Evolutionary conservation across 2,888 invertebrate species (phyloP), one percentile per base, ranked within the genome.

Genomic region (Morpho achilles): DNA sequence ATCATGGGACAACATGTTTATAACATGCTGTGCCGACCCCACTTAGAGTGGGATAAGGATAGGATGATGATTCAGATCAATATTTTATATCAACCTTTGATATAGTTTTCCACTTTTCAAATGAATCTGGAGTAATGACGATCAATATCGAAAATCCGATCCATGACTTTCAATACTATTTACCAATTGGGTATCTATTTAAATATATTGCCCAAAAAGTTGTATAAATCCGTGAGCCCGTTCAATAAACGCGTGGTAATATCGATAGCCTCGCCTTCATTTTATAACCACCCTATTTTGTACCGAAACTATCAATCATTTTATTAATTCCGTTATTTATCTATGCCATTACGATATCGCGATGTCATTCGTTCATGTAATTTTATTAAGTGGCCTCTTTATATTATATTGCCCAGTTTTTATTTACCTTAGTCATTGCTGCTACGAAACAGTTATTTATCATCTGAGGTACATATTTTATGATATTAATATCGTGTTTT

Each of bases 321-420:
- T 77, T 70, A 70, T 82, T 84, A 84, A 84, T 83, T 83, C 77
- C 72, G 75, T 83, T 84, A 85, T 84, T 84, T 84, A 84, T 82
- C 80, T 83, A 83, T 79, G 75, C 77, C 71, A 65, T 75, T 72
- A 75, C 69, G 74, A 81, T 83, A 79, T 68, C 67, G 84, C 83
- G 72, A 65, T 79, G 82, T 86, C 85, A 86, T 82, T 82, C 71
- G 67, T 72, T 79, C 79, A 77, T 82, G 82, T 84, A 84, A 84
- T 85, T 83, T 84, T 81, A 80, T 79, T 82, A 82, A 85, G 82
- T 81, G 77, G 72, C 73, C 76, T 79, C 75, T 76, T 81, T 74
- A 75, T 64, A 63, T 60, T 68, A 70, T 74, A 78, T 80, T 43
- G 61, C 39, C 51, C 39, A 56, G 62, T 49, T 63, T 60, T 63